Base-by-base conservation (phyloP, 2,888 invertebrate species). In the Volucella bombylans region DNA sequence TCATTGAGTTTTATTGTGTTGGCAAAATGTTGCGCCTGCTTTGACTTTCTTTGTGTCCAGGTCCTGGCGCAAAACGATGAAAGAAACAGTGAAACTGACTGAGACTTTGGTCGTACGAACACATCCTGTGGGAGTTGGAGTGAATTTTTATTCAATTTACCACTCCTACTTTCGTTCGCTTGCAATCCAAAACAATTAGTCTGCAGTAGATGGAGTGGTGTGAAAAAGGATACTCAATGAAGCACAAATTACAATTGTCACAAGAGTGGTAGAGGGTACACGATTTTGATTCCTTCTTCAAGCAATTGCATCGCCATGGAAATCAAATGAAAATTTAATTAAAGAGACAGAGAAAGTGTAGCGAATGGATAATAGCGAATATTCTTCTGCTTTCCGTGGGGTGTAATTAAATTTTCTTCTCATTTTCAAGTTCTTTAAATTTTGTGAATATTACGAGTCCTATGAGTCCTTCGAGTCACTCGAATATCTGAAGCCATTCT, bases 1-100 rank as follows among this genome's bases (percentile, higher is more conserved):
- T 79, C 72, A 82, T 78, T 67, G 62, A 73, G 68, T 69, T 79
- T 64, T 47, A 79, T 79, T 82, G 79, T 79, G 65, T 77, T 76
- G 76, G 49, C 54, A 82, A 65, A 77, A 59, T 69, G 69, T 77
- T 76, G 57, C 76, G 69, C 68, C 76, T 69, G 55, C 76, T 76
- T 64, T 81, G 76, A 69, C 55, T 62, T 57, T 50, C 45, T 57
- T 41, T 43, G 8, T 65, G 18, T 45, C 45, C 15, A 45, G 55
- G 61, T 12, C 23, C 54, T 11, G n/a, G 2, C 15, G 23, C 2
- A n/a, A n/a, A 23, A 57, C 12, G 47, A 62, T 23, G 15, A 73
- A 23, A 45, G 43, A 31, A 4, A 39, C 4, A 41, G 41, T 43
- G 43, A 8, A 18, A 4, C 49, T 12, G 59, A 15, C n/a, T 8